Base-by-base conservation (phyloP, 2,113 vertebrate species). In the Meriones unguiculatus region DNA sequence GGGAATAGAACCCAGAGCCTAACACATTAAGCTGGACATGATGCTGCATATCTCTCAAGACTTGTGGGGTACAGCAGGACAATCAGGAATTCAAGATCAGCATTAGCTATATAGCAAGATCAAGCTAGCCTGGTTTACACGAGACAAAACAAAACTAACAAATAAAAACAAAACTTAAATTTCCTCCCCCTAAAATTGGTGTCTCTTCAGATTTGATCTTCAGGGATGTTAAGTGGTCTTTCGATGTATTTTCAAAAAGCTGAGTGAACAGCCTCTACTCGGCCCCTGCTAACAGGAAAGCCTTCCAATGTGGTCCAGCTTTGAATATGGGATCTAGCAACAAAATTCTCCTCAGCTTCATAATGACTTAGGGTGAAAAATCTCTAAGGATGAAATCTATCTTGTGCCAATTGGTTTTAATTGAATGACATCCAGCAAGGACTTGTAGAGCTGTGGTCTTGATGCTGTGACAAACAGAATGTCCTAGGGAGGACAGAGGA, bases 311-410 rank as follows among this genome's bases (percentile, higher is more conserved):
- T 90, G 86, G 82, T 70, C 11, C 65, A 38, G 73, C 80, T 96
- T 97, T 89, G 77, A 97, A 96, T 87, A 94, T 17, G 91, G 77
- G 77, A 57, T 57, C 70, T 77, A 93, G 77, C 97, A 90, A 82
- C 72, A 41, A 95, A 89, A 91, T 96, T 91, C 62, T 92, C 50
- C n/a, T 80, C 92, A 89, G 82, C 91, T 95, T 94, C 59, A 38
- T 67, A 92, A 93, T 95, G 81, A 91, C 77, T 73, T 91, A 52
- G 38, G 81, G 77, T 96, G 65, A 92, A 92, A 95, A 96, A 30
- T 92, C 91, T 97, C 97, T 81, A 90, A 92, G 80, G 59, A 96
- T 77, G 38, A 92, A 95, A 57, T 52, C 90, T 32, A 35, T 73
- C 24, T 24, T 52, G 50, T 89, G 93, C 77, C 81, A 93, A 77